Conservation (phyloP, 2,888 invertebrate species). For the Yponomeuta cagnagella region DNA sequence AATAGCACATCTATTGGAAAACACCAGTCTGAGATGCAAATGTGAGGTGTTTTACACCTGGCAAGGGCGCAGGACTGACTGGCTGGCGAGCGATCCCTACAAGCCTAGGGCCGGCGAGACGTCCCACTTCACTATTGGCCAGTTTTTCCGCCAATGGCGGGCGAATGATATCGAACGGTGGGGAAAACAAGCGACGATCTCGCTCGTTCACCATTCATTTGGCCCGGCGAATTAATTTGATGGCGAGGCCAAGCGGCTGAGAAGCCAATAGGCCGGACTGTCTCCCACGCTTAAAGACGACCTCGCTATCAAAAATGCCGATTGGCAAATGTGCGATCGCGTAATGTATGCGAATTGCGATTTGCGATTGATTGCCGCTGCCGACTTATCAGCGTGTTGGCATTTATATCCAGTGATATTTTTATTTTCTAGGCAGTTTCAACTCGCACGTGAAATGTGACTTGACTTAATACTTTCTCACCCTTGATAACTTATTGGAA, state of each 20-base stretch:
- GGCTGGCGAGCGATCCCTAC: constrained; percentile 35
- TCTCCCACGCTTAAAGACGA: background rate
- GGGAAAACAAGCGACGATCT: constrained; percentile 57
- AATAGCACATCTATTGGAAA: constrained; percentile 49
- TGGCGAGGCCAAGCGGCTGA: background rate
- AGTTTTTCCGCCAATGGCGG: constrained; percentile 1
- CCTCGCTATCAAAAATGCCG: background rate
- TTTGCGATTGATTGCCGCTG: background rate
- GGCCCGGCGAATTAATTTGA: background rate
- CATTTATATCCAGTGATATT: background rate
- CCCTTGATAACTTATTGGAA: no score
- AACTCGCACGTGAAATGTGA: no score
- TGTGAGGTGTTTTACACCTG: constrained; percentile 38
- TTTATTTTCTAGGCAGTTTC: no score
- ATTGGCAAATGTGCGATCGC: background rate
- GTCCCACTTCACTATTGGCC: background rate
- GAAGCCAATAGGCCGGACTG: background rate
- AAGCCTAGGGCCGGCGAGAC: background rate
- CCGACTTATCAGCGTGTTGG: background rate
- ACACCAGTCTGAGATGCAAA: constrained; percentile 39
- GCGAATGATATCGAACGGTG: constrained; percentile 24
- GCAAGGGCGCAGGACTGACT: constrained; percentile 66
- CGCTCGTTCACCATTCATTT: constrained; percentile 21
- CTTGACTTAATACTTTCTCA: no score
- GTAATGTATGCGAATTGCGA: background rate